phyloP scores from a whole-genome alignment of 2,888 invertebrate genomes.

The Phrixothrix hirtus region DNA sequence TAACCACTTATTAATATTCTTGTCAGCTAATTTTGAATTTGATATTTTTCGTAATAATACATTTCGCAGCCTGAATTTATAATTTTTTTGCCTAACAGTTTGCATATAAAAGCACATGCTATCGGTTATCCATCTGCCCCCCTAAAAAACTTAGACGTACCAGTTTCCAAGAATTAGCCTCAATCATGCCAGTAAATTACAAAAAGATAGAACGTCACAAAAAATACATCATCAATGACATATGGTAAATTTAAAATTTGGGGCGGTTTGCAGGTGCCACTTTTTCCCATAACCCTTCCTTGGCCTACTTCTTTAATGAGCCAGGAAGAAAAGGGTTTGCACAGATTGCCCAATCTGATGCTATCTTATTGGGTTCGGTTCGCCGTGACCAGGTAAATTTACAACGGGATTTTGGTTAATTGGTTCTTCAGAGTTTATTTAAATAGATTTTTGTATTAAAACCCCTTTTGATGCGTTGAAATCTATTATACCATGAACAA shows the following conservation, averaged over 20 bases:
- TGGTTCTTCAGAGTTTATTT: slow-evolving; percentile 31
- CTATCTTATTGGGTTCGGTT: slow-evolving; percentile 17
- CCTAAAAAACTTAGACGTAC: slow-evolving; percentile 13
- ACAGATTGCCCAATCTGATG: slow-evolving; percentile 28
- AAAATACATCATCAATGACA: slow-evolving; percentile 31
- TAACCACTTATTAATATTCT: slow-evolving; percentile 1
- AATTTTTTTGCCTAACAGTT: slow-evolving; percentile 8
- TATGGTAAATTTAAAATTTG: slow-evolving; percentile 36
- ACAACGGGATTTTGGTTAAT: slow-evolving; percentile 36
- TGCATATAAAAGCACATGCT: slow-evolving; percentile 15
- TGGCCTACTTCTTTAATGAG: slow-evolving; percentile 30
- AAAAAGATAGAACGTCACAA: slow-evolving; percentile 14
- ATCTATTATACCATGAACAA: too few species aligned
- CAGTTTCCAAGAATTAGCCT: slow-evolving; percentile 18
- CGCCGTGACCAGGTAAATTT: slow-evolving; percentile 33
- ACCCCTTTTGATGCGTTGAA: too few species aligned
- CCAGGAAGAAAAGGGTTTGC: slow-evolving; percentile 30
- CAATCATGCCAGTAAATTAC: slow-evolving; percentile 22
- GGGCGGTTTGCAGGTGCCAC: slow-evolving; percentile 39
- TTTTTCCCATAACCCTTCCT: slow-evolving; percentile 38
- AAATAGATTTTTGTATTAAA: too few species aligned
- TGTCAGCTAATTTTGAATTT: slow-evolving; percentile 3
- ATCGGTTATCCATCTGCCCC: slow-evolving; percentile 11
- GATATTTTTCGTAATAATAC: slow-evolving; percentile 22
- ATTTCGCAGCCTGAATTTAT: slow-evolving; percentile 11